Conservation (phyloP, 1,140 invertebrate genomes). For the Charaxes varanes region DNA sequence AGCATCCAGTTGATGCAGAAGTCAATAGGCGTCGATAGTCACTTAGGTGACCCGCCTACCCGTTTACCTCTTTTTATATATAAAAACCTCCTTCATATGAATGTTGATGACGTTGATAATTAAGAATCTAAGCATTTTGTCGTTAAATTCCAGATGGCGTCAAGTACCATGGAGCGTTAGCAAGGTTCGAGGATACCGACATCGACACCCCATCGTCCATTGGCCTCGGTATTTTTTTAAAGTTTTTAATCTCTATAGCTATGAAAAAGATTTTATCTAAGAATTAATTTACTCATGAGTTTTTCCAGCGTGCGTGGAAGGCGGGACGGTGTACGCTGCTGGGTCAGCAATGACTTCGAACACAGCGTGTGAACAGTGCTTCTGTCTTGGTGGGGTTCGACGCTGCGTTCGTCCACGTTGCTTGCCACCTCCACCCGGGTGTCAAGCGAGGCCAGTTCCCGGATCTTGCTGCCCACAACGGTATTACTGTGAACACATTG, state of each 20-base stretch:
- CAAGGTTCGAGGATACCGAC: slow-evolving; percentile 27
- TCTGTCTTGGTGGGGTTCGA: slow-evolving; percentile 85
- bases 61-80: too few species aligned
- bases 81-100: too few species aligned
- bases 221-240: slow-evolving; percentile 34
- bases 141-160: slow-evolving; percentile 43
- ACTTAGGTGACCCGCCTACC: too few species aligned
- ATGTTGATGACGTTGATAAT: too few species aligned
- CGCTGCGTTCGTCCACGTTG: slow-evolving; percentile 89
- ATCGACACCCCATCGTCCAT: slow-evolving; percentile 25
- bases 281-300: slow-evolving; percentile 14
- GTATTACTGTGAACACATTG: slow-evolving; percentile 83
- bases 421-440: slow-evolving; percentile 84
- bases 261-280: too few species aligned
- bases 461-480: slow-evolving; percentile 89
- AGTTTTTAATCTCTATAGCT: too few species aligned
- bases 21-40: too few species aligned
- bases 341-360: slow-evolving; percentile 89
- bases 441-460: slow-evolving; percentile 78
- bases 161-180: slow-evolving; percentile 21
- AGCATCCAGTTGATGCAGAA: too few species aligned
- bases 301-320: slow-evolving; percentile 80
- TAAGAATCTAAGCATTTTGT: too few species aligned
- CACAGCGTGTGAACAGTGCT: slow-evolving; percentile 89
- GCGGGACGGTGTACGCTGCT: slow-evolving; percentile 84